Conservation (phyloP, 1,140 invertebrate species). For the Laupala kohalensis region DNA sequence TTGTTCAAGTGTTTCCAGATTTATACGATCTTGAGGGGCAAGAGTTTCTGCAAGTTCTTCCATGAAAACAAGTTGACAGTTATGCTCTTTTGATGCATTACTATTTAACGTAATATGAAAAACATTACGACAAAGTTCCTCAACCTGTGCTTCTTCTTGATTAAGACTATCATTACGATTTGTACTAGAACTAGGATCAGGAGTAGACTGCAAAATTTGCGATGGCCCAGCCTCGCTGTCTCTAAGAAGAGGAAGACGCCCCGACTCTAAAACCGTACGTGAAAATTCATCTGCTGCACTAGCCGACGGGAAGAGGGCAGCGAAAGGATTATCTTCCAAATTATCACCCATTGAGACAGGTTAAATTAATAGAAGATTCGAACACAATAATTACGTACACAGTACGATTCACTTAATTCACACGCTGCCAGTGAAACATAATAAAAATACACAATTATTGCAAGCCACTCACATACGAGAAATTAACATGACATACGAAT, state of each 20-base stretch:
- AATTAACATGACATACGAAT: no score
- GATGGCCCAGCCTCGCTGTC: not conserved
- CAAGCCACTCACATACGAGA: no score
- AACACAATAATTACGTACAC: no score
- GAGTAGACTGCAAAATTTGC: no score
- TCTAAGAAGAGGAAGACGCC: constrained; percentile 1
- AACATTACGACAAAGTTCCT: constrained; percentile 42
- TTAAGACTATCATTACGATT: constrained; percentile 18
- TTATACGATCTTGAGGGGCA: constrained; percentile 32
- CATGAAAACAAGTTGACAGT: constrained; percentile 37
- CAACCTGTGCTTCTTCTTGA: constrained; percentile 22
- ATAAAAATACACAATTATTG: no score
- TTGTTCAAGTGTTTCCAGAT: constrained; percentile 53
- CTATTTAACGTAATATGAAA: constrained; percentile 51
- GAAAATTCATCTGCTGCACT: constrained; percentile 26
- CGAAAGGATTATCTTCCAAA: constrained; percentile 32
- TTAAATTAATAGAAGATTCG: constrained; percentile 7
- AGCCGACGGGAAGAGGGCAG: constrained; percentile 29
- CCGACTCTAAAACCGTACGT: constrained; percentile 17
- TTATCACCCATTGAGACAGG: constrained; percentile 28
- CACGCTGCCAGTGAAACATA: no score
- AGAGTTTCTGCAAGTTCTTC: constrained; percentile 37
- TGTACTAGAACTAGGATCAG: no score
- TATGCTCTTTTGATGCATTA: constrained; percentile 24
- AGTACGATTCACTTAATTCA: no score